A percentile compares a stretch with the other conserved stretches of the same genome.
phyloP scores from a whole-genome alignment of 2,888 invertebrate species.

The Polia nebulosa region DNA sequence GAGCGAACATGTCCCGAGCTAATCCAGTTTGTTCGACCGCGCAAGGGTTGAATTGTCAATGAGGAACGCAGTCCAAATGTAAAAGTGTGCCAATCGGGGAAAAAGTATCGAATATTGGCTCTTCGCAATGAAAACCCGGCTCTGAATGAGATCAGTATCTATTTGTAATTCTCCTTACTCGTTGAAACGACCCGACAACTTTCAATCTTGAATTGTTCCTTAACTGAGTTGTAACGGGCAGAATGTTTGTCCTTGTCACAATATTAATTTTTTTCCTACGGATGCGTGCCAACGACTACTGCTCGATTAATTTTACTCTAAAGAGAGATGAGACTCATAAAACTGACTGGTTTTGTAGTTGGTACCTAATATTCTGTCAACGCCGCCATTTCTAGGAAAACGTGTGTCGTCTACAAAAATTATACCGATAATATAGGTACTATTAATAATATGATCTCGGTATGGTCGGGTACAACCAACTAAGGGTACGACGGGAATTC shows the following conservation, averaged over 20 bases:
- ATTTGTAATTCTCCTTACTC: slow-evolving; percentile 78
- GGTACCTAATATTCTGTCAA: too few relatives aligned
- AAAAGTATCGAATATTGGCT: slow-evolving; percentile 86
- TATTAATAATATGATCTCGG: too few relatives aligned
- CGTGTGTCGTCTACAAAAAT: too few relatives aligned
- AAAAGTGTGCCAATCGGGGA: slow-evolving; percentile 84
- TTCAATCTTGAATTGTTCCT: slow-evolving; percentile 58
- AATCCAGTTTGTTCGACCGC: slow-evolving; percentile 90
- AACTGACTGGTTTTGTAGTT: neutral
- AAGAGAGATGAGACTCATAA: neutral
- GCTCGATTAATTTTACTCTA: neutral
- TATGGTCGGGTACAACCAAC: too few relatives aligned
- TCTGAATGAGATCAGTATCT: slow-evolving; percentile 79
- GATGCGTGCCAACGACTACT: slow-evolving; percentile 6
- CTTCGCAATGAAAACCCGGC: slow-evolving; percentile 82
- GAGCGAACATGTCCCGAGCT: slow-evolving; percentile 88
- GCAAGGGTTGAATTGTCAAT: slow-evolving; percentile 90
- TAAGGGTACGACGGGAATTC: too few relatives aligned
- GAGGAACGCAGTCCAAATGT: slow-evolving; percentile 87
- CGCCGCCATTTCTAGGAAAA: neutral
- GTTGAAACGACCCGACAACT: slow-evolving; percentile 66
- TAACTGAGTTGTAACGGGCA: slow-evolving; percentile 52
- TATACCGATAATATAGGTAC: too few relatives aligned
- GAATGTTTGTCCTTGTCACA: slow-evolving; percentile 25
- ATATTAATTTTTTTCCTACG: slow-evolving; percentile 25